These are phyloP conservation scores for Perca schrenkii DNA, from an alignment of 2,113 vertebrate genomes.

Conservation along the genomic window DNA sequence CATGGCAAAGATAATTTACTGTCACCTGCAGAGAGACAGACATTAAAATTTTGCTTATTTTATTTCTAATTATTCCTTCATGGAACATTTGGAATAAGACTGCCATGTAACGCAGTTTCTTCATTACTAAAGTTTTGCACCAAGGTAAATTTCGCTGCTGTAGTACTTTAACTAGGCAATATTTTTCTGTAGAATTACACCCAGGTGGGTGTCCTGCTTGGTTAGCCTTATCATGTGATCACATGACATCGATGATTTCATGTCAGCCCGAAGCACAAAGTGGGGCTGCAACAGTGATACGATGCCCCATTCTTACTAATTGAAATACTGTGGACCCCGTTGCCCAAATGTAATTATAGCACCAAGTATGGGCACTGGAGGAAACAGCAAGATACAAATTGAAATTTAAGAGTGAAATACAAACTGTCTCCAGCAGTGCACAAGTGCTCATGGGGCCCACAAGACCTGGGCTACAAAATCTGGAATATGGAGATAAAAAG, in stretches of 20 bases:
- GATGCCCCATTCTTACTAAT: conserved; percentile 71
- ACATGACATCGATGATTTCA: conserved; percentile 48
- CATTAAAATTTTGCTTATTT: conserved; percentile 78
- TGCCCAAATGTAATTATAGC: conserved; percentile 80
- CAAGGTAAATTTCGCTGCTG: conserved; percentile 72
- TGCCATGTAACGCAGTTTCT: conserved; percentile 76
- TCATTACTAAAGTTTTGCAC: conserved; percentile 79
- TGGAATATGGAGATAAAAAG: not conserved
- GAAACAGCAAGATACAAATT: conserved; percentile 76
- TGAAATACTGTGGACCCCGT: conserved; percentile 72
- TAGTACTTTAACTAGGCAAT: conserved; percentile 73
- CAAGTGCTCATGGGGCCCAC: conserved; percentile 61
- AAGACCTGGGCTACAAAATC: conserved; percentile 43
- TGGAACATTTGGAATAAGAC: conserved; percentile 78
- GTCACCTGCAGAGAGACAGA: conserved; percentile 81
- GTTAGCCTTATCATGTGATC: conserved; percentile 58
- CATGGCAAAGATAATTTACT: conserved; percentile 77
- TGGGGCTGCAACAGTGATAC: conserved; percentile 49
- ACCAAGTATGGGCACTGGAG: conserved; percentile 70
- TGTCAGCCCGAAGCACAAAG: conserved; percentile 50
- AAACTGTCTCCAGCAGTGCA: conserved; percentile 72
- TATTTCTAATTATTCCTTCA: conserved; percentile 81
- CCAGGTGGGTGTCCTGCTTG: conserved; percentile 73
- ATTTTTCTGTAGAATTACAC: conserved; percentile 72
- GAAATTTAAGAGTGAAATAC: conserved; percentile 76